Conservation (phyloP, 2,888 invertebrate genomes). For the Aporophyla lueneburgensis region DNA sequence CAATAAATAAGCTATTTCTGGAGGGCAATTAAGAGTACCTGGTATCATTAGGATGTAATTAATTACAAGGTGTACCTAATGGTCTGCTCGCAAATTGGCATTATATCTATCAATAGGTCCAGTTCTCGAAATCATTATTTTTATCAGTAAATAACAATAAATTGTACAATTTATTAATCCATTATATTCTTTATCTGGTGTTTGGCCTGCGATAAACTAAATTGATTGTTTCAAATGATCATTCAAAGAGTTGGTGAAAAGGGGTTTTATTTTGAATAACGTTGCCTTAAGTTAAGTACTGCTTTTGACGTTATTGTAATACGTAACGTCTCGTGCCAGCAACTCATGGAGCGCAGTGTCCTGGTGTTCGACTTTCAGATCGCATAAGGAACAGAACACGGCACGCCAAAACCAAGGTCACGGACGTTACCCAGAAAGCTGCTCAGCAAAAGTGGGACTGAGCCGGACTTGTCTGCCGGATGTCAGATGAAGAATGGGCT, state of each 20-base stretch:
- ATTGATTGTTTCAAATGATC: neutral
- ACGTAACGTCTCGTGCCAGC: no score
- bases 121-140: neutral
- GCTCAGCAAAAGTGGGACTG: no score
- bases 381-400: no score
- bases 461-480: no score
- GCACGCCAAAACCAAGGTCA: no score
- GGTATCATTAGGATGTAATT: constrained; percentile 28
- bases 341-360: no score
- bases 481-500: no score
- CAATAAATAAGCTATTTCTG: neutral
- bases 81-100: neutral
- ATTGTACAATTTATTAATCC: neutral
- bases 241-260: neutral
- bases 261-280: no score
- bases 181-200: constrained; percentile 5
- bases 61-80: constrained; percentile 1
- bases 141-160: constrained; percentile 17
- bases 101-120: neutral
- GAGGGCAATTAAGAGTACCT: constrained; percentile 12
- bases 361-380: no score
- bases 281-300: no score
- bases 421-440: no score
- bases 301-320: no score
- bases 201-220: neutral